phyloP scores from a whole-genome alignment of 2,797 vertebrate genomes.

The Lindbergichthys nudifrons region DNA sequence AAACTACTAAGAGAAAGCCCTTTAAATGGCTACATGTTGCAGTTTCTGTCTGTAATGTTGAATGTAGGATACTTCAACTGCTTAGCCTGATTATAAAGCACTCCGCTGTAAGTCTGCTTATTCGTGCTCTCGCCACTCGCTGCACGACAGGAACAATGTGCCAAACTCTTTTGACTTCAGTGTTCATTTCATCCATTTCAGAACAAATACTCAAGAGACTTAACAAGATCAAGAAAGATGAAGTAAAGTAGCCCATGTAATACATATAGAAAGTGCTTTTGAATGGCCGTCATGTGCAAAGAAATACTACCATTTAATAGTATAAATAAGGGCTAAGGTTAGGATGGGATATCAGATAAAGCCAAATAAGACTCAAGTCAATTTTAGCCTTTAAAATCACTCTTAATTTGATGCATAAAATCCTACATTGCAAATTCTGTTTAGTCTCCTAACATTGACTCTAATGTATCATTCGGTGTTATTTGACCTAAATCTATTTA shows the following conservation, averaged over 20 bases:
- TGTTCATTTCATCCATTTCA: conserved; percentile 37
- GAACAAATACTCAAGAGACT: conserved; percentile 3
- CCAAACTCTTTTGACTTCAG: conserved; percentile 63
- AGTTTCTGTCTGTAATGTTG: conserved; percentile 53
- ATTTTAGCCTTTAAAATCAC: not conserved
- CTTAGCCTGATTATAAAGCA: conserved; percentile 50
- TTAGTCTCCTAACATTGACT: not conserved
- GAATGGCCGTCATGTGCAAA: not conserved
- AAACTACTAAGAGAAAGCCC: conserved; percentile 55
- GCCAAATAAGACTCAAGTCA: not conserved
- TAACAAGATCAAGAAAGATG: not conserved
- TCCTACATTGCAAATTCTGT: not conserved
- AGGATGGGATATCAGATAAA: not conserved
- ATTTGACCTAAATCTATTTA: not conserved
- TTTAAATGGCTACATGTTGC: conserved; percentile 48
- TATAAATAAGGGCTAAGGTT: not conserved
- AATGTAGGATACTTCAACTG: conserved; percentile 72
- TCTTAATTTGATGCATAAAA: not conserved
- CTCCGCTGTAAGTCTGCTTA: conserved; percentile 54
- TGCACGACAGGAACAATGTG: conserved; percentile 60
- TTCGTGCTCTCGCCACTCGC: conserved; percentile 34
- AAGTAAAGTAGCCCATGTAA: not conserved
- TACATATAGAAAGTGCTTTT: not conserved
- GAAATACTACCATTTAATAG: not conserved
- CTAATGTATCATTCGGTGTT: not conserved